Evolutionary conservation across 2,113 vertebrate species (phyloP).

Genomic region (Willisornis vidua): DNA sequence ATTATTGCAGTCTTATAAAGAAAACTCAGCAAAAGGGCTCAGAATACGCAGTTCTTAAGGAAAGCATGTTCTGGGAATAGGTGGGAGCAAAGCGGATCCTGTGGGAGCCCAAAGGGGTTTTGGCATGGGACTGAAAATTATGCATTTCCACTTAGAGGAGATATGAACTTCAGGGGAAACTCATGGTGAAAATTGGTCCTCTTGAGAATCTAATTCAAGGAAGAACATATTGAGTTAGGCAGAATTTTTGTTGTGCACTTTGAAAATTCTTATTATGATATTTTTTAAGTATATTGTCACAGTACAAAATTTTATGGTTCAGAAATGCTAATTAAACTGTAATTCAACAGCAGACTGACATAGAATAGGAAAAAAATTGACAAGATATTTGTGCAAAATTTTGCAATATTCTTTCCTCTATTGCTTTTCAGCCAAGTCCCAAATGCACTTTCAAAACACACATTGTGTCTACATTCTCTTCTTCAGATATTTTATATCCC

Average conservation of each 20-base stretch:
- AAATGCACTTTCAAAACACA: not conserved
- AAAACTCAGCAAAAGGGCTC: not conserved
- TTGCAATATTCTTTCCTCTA: not conserved
- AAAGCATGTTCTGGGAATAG: rapidly evolving
- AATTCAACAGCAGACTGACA: not conserved
- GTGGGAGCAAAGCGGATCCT: rapidly evolving
- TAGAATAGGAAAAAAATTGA: not conserved
- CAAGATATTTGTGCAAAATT: not conserved
- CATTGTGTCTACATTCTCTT: not conserved
- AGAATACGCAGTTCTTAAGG: not conserved
- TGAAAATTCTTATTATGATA: not conserved
- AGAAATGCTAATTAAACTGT: not conserved
- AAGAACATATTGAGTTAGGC: not conserved
- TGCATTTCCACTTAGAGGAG: not conserved
- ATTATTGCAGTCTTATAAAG: not conserved
- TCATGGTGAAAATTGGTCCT: not conserved
- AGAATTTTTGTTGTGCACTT: not conserved
- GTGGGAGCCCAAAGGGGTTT: rapidly evolving
- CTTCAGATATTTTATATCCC: constrained; percentile 21
- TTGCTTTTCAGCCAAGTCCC: not conserved
- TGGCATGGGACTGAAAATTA: rapidly evolving
- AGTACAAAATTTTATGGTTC: not conserved
- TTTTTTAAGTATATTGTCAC: not conserved
- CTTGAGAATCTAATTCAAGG: not conserved
- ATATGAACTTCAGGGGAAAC: not conserved